Evolutionary conservation across 2,888 invertebrate species (phyloP).

Genomic region (Aleiodes leptofemur): DNA sequence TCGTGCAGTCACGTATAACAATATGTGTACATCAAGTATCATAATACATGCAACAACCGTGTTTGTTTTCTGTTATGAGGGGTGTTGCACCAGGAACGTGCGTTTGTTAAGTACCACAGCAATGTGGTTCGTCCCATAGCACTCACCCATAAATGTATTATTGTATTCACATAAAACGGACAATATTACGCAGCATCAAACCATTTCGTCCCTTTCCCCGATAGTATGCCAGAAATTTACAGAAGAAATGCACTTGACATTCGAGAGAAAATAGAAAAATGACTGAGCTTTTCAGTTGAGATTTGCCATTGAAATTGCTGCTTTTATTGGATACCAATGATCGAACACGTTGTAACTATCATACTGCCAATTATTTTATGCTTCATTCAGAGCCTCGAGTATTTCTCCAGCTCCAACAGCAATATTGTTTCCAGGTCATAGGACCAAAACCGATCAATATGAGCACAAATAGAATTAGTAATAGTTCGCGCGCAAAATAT

Average conservation of each 20-base stretch:
- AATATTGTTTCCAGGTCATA: slow-evolving; percentile 31
- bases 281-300: neutral
- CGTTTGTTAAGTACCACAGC: slow-evolving; percentile 5
- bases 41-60: slow-evolving; percentile 12
- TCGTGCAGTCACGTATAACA: slow-evolving; percentile 25
- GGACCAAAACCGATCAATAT: slow-evolving; percentile 33
- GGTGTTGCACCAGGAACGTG: neutral
- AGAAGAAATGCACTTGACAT: no score
- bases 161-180: no score
- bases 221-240: no score
- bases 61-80: slow-evolving; percentile 16
- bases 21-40: slow-evolving; percentile 28
- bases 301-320: slow-evolving; percentile 14
- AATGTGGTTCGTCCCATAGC: neutral
- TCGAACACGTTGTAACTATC: slow-evolving; percentile 35
- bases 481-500: slow-evolving; percentile 25
- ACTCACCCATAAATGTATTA: no score
- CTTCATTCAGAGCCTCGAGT: slow-evolving; percentile 27
- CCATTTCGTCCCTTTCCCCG: no score
- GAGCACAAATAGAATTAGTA: slow-evolving; percentile 34
- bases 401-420: slow-evolving; percentile 24
- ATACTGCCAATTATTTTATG: slow-evolving; percentile 40
- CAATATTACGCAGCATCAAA: no score
- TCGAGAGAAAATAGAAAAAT: neutral
- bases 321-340: slow-evolving; percentile 26